Evolutionary conservation across 2,888 invertebrate species (phyloP).

Genomic region (Nudaria mundana): DNA sequence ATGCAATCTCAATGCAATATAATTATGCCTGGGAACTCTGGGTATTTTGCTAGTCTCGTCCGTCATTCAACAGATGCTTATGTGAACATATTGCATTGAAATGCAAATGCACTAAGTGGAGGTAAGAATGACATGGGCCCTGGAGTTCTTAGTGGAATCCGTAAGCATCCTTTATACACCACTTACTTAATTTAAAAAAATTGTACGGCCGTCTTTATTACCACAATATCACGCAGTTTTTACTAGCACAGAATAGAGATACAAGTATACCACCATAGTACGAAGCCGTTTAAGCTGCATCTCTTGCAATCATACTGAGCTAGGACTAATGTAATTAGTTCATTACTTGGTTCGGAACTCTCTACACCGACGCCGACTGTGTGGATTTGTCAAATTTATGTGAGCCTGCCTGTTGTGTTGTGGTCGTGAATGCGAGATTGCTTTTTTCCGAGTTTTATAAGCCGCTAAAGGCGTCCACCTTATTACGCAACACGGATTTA

Average conservation of each 20-base stretch:
- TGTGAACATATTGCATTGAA: no score
- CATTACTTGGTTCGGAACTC: constrained; percentile 68
- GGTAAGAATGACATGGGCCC: no score
- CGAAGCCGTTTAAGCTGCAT: constrained; percentile 59
- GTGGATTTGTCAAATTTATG: constrained; percentile 65
- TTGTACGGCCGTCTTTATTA: constrained; percentile 46
- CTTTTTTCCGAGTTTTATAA: constrained; percentile 44
- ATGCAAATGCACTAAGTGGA: no score
- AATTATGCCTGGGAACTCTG: no score
- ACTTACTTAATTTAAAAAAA: no score
- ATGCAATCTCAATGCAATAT: no score
- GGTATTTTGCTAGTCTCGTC: no score
- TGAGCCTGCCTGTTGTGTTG: constrained; percentile 56
- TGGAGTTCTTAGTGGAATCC: no score
- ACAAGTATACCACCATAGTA: no score
- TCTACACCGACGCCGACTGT: constrained; percentile 50
- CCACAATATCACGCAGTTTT: constrained; percentile 47
- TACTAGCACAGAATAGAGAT: constrained; percentile 49
- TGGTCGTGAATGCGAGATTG: constrained; percentile 52
- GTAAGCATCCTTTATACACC: no score
- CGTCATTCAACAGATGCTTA: no score
- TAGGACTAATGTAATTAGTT: constrained; percentile 77
- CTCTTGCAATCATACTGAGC: constrained; percentile 49
- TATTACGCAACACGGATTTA: constrained; percentile 42
- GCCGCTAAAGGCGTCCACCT: constrained; percentile 44